Evolutionary conservation across 2,888 invertebrate genomes (phyloP).

Genomic region (Salticus scenicus): DNA sequence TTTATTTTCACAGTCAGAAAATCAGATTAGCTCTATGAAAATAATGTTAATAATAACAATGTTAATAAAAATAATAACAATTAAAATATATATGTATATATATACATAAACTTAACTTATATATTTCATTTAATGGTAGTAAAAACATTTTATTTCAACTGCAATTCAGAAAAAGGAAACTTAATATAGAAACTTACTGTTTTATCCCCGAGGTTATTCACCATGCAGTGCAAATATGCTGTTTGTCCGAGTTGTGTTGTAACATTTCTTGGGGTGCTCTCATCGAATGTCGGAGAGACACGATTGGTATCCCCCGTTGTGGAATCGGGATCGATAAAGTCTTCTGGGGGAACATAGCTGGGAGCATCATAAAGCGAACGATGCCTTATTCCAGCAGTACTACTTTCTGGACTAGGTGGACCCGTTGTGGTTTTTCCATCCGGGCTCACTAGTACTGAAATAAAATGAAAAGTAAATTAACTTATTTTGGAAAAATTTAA

Average conservation of each 20-base stretch:
- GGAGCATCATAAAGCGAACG: slow-evolving; percentile 53
- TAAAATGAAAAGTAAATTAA: neutral
- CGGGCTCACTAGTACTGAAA: slow-evolving; percentile 29
- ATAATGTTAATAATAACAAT: no score
- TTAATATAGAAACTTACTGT: slow-evolving; percentile 87
- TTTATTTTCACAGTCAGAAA: no score
- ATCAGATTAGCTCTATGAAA: no score
- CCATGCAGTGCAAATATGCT: slow-evolving; percentile 90
- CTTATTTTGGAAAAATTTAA: no score
- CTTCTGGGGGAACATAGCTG: slow-evolving; percentile 49
- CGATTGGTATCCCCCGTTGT: slow-evolving; percentile 75
- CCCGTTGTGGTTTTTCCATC: neutral
- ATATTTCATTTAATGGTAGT: no score
- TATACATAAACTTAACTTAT: no score
- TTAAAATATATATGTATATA: no score
- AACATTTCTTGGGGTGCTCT: slow-evolving; percentile 82
- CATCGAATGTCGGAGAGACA: slow-evolving; percentile 83
- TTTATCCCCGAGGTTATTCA: slow-evolving; percentile 92
- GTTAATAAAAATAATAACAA: no score
- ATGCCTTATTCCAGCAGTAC: slow-evolving; percentile 45
- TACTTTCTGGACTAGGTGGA: slow-evolving; percentile 22
- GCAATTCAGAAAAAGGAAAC: no score
- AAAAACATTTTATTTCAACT: no score
- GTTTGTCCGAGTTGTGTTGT: slow-evolving; percentile 92
- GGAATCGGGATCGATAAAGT: slow-evolving; percentile 54